phyloP scores from a whole-genome alignment of 2,797 vertebrate species.

The Lophius americanus region DNA sequence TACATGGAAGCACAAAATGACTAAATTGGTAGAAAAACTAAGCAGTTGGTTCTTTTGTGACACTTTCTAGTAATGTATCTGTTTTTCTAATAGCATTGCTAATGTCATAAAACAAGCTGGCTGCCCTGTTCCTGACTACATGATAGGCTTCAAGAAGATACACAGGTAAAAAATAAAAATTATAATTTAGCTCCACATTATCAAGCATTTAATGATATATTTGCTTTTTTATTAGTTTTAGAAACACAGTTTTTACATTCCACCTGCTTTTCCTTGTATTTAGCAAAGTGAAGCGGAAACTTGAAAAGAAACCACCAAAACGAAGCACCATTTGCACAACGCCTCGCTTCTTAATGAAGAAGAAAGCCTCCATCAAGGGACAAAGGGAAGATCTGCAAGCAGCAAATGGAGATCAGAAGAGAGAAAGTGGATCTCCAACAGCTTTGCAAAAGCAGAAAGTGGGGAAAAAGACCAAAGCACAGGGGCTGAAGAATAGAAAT shows the following conservation, averaged over 20 bases:
- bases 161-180: slow-evolving; percentile 81
- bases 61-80: neutral
- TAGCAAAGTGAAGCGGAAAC: slow-evolving; percentile 90
- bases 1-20: neutral
- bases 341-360: slow-evolving; percentile 87
- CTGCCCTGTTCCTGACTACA: slow-evolving; percentile 95
- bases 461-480: slow-evolving; percentile 35
- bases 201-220: neutral
- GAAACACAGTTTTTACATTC: neutral
- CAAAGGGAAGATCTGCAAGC: slow-evolving; percentile 21
- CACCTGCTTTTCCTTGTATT: slow-evolving; percentile 33
- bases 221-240: neutral
- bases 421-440: slow-evolving; percentile 13
- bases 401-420: slow-evolving; percentile 6
- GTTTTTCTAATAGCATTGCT: slow-evolving; percentile 83
- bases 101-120: slow-evolving; percentile 93
- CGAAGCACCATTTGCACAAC: slow-evolving; percentile 91
- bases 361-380: slow-evolving; percentile 48
- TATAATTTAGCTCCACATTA: neutral
- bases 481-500: slow-evolving; percentile 30
- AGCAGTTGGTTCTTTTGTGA: neutral
- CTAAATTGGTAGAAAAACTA: neutral
- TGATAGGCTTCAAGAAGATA: slow-evolving; percentile 90
- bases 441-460: slow-evolving; percentile 5
- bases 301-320: slow-evolving; percentile 89